Base-by-base conservation (phyloP, 2,888 invertebrate species). In the Nesidiocoris tenuis region DNA sequence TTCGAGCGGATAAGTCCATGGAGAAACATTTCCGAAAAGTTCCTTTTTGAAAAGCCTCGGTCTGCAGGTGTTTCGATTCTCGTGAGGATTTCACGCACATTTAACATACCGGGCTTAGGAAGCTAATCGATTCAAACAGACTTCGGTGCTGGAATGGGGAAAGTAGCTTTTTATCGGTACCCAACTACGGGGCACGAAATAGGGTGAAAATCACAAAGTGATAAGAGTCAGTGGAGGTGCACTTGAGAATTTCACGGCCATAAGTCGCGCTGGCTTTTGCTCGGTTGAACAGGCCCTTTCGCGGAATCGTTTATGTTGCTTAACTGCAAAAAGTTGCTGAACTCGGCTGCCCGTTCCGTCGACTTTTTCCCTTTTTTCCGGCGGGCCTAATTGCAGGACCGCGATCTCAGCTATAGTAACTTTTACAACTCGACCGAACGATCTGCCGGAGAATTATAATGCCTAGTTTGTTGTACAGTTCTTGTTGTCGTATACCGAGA, bases 271-370 rank as follows among this genome's bases (percentile, higher is more conserved):
- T 12, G 39, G 39, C 39, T 39, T 39, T 39, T 39, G 5, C 39
- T 7, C 39, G 39, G 39, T 12, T 39, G 39, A 39, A 12, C 39
- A 39, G 39, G 3, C 12, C 22, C n/a, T 67, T 56, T 21, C 21
- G 22, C 22, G 54, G 67, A 55, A 56, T 67, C 67, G 67, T 67
- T 67, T 67, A 56, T 67, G 67, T 67, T 67, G 67, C 67, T 67
- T 22, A 55, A 67, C 67, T 55, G 55, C 67, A 21, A 56, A 67
- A 67, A 67, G 67, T 67, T 67, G 67, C 67, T 55, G 17, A 67
- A 67, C 67, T 67, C 39, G 22, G 67, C 55, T 39, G 39, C 39
- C 12, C 39, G 39, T 39, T 39, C 39, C 39, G 39, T 39, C 39
- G 39, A 54, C 56, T 55, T 21, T 67, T 67, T 39, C 12, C 55